Conservation (phyloP, 2,888 invertebrate species). For the Pandemis cinnamomeana region DNA sequence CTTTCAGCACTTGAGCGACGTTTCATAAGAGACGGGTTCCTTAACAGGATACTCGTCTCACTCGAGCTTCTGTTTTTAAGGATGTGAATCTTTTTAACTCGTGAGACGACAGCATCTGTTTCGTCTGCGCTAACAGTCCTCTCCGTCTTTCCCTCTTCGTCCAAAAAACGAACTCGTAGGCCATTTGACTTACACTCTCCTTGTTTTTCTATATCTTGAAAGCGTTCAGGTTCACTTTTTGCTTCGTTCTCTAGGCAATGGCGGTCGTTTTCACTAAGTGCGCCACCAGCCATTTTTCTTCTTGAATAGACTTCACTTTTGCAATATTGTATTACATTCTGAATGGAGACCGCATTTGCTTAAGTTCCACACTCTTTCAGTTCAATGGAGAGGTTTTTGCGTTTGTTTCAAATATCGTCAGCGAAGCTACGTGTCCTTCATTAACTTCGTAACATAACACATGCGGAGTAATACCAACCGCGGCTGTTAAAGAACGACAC, state of each 20-base stretch:
- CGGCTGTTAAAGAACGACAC: constrained; percentile 82
- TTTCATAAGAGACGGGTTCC: constrained; percentile 75
- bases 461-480: constrained; percentile 77
- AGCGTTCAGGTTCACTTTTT: constrained; percentile 70
- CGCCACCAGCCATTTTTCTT: constrained; percentile 77
- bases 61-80: constrained; percentile 81
- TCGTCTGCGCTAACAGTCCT: constrained; percentile 78
- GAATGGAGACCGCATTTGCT: constrained; percentile 48
- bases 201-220: constrained; percentile 71
- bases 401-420: constrained; percentile 34
- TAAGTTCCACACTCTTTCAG: constrained; percentile 48
- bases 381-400: constrained; percentile 50
- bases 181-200: constrained; percentile 68
- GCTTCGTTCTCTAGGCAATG: constrained; percentile 69
- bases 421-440: constrained; percentile 54
- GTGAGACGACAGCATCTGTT: constrained; percentile 74
- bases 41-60: constrained; percentile 77
- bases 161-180: constrained; percentile 77
- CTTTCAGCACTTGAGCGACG: constrained; percentile 69
- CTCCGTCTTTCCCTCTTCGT: constrained; percentile 80
- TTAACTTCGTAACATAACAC: constrained; percentile 72
- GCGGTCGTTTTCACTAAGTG: constrained; percentile 78
- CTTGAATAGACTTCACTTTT: constrained; percentile 49
- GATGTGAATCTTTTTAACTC: constrained; percentile 80
- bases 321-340: constrained; percentile 60